Percentiles rank a stretch among this genome's conserved stretches.
Evolutionary conservation across 2,113 vertebrate species (phyloP).

Genomic region (Pterophyllum scalare): DNA sequence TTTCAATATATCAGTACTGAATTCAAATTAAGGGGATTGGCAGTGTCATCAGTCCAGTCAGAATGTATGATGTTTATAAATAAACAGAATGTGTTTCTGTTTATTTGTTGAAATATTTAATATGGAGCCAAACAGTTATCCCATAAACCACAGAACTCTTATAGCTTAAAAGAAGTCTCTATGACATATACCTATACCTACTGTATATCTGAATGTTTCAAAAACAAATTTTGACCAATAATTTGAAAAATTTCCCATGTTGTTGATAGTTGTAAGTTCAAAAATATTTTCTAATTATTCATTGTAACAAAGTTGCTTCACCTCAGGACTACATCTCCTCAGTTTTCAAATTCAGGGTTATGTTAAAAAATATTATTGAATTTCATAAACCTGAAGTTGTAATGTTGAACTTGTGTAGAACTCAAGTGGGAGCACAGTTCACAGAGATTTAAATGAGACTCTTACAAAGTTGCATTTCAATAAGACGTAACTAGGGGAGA

Average conservation of each 20-base stretch:
- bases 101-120: background rate
- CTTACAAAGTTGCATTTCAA: conserved; percentile 67
- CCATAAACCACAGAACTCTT: background rate
- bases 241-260: background rate
- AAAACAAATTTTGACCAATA: background rate
- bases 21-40: background rate
- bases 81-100: background rate
- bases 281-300: conserved; percentile 34
- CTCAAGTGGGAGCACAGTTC: conserved; percentile 58
- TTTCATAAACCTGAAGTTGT: conserved; percentile 42
- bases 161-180: background rate
- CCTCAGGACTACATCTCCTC: conserved; percentile 2
- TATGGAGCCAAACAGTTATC: background rate
- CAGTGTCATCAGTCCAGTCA: background rate
- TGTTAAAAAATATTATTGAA: conserved; percentile 28
- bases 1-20: background rate
- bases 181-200: background rate
- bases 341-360: background rate
- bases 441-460: conserved; percentile 65
- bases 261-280: conserved; percentile 11
- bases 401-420: conserved; percentile 49
- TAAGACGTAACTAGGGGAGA: conserved; percentile 51
- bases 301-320: conserved; percentile 38
- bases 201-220: background rate
- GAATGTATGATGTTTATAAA: too few species aligned